Evolutionary conservation across 2,113 vertebrate species (phyloP).

Genomic region (Nansenia antarctica): DNA sequence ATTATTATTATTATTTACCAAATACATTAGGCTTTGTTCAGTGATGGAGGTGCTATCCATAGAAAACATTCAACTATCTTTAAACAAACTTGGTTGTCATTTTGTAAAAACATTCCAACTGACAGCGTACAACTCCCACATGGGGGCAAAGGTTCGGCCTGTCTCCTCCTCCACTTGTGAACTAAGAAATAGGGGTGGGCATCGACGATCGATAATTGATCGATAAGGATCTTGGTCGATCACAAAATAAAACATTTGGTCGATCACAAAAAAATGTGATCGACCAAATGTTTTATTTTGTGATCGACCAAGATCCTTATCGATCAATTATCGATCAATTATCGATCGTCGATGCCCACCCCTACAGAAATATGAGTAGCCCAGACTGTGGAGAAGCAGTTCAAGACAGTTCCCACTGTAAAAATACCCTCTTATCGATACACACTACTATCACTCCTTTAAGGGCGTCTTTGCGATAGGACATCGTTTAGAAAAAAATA

Average conservation of each 20-base stretch:
- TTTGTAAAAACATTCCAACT: slow-evolving; percentile 46
- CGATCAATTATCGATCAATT: no score
- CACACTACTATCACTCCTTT: slow-evolving; percentile 3
- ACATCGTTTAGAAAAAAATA: slow-evolving; percentile 18
- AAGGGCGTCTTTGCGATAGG: slow-evolving; percentile 26
- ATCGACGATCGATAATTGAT: no score
- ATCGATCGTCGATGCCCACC: no score
- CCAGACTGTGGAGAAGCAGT: background rate
- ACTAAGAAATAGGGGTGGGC: no score
- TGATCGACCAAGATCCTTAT: no score
- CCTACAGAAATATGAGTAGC: slow-evolving; percentile 1
- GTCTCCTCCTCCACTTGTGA: slow-evolving; percentile 36
- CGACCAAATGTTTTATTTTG: no score
- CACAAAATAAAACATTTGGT: no score
- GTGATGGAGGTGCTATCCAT: slow-evolving; percentile 2
- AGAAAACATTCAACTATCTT: slow-evolving; percentile 42
- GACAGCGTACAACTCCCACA: slow-evolving; percentile 49
- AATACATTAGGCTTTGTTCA: background rate
- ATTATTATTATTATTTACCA: background rate
- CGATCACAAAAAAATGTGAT: no score
- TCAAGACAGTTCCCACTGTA: background rate
- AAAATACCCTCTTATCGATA: slow-evolving; percentile 25
- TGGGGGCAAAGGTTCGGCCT: slow-evolving; percentile 40
- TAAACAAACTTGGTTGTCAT: slow-evolving; percentile 40
- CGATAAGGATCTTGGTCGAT: no score